A percentile compares a stretch with the other conserved stretches of the same genome.
Evolutionary conservation across 2,888 invertebrate species (phyloP).

Genomic region (Myopa testacea): DNA sequence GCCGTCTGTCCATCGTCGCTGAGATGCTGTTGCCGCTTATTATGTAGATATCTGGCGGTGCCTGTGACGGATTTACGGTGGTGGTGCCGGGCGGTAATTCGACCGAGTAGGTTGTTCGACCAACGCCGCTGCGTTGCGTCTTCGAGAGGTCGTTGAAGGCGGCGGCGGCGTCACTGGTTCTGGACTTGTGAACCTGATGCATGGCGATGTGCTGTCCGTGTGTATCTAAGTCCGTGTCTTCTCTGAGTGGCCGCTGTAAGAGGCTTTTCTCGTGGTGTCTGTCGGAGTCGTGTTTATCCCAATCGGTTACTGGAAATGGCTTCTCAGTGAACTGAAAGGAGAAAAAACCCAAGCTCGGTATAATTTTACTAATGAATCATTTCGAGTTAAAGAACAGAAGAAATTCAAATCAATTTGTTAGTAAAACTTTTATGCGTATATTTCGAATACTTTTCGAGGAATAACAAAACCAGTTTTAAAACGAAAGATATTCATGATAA

Average conservation of each 20-base stretch:
- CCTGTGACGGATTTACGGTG: constrained; percentile 49
- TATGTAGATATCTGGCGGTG: constrained; percentile 30
- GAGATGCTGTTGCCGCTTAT: constrained; percentile 44
- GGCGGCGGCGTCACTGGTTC: constrained; percentile 58
- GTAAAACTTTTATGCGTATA: neutral
- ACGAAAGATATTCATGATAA: neutral
- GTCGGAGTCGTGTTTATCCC: neutral
- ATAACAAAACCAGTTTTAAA: neutral
- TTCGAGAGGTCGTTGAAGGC: constrained; percentile 57
- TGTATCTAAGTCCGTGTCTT: neutral
- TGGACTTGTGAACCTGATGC: constrained; percentile 53
- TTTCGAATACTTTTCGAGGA: neutral
- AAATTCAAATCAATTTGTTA: neutral
- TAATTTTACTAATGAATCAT: neutral
- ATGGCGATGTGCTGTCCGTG: constrained; percentile 43
- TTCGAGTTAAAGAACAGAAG: neutral
- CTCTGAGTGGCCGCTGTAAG: neutral
- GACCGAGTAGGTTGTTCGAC: too few relatives aligned
- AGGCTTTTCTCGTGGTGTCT: neutral
- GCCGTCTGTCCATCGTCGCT: constrained; percentile 60
- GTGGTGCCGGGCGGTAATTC: constrained; percentile 1
- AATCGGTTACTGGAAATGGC: neutral
- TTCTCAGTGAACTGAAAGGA: constrained; percentile 2
- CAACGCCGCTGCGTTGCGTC: constrained; percentile 27
- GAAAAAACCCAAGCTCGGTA: neutral